Percentiles rank a stretch among this genome's conserved stretches.
These are phyloP conservation scores for Hydrophis major DNA, from an alignment of 2,797 vertebrate genomes.

Conservation along the genomic window DNA sequence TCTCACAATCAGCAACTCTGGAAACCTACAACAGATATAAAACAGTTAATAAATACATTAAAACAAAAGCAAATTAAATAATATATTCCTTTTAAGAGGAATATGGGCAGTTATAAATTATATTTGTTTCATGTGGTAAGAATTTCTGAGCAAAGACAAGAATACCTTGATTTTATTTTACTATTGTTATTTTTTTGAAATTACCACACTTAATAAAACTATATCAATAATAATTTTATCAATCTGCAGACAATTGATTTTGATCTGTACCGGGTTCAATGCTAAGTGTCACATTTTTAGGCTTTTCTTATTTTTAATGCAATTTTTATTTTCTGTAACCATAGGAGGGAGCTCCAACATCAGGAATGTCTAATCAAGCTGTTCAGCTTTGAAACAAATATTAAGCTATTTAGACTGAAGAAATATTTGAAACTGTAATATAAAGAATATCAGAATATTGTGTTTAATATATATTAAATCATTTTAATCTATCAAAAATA, in stretches of 20 bases:
- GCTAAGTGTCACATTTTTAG: neutral
- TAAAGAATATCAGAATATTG: neutral
- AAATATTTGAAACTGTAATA: neutral
- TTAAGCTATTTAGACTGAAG: neutral
- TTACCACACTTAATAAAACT: neutral
- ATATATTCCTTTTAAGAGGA: neutral
- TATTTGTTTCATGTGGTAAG: neutral
- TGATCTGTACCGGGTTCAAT: neutral
- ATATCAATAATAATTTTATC: neutral
- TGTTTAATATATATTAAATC: neutral
- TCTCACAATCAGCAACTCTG: neutral
- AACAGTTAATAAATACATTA: neutral
- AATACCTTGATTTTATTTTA: neutral
- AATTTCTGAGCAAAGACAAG: neutral
- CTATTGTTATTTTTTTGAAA: neutral
- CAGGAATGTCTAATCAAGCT: neutral
- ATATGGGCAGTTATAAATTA: neutral
- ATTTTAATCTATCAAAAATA: neutral
- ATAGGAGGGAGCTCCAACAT: neutral
- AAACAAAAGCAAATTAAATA: neutral
- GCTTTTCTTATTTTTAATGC: neutral
- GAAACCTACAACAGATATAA: neutral
- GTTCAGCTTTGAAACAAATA: neutral
- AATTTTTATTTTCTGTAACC: neutral
- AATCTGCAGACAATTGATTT: neutral